Conservation (phyloP, 2,888 invertebrate species). For the Mythimna loreyi region DNA sequence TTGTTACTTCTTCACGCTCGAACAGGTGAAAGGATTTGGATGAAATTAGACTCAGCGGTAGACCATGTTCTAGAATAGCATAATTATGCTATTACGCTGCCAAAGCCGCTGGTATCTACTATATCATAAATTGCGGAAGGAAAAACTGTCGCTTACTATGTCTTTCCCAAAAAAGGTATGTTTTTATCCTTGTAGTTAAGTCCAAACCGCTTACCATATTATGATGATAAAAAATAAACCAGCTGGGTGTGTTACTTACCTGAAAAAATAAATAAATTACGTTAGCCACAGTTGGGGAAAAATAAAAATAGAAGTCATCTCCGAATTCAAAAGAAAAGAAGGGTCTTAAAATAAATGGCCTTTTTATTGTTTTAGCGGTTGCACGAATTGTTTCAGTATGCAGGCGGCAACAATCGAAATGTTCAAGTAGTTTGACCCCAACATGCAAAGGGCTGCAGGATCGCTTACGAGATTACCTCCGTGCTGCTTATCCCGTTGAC, state of each 20-base stretch:
- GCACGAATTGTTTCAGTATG: slow-evolving; percentile 75
- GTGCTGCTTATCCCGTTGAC: slow-evolving; percentile 61
- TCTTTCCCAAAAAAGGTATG: background rate
- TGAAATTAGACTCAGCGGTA: no score
- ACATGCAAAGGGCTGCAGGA: slow-evolving; percentile 74
- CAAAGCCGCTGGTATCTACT: no score
- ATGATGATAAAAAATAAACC: slow-evolving; percentile 27
- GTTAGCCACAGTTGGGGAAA: slow-evolving; percentile 44
- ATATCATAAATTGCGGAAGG: no score
- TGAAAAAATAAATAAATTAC: slow-evolving; percentile 74
- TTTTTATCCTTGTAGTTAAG: slow-evolving; percentile 6
- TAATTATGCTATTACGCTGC: no score
- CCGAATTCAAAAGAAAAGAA: slow-evolving; percentile 43
- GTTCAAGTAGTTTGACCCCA: slow-evolving; percentile 81
- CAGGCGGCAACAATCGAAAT: slow-evolving; percentile 80
- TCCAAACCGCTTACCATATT: slow-evolving; percentile 23
- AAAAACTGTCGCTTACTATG: no score
- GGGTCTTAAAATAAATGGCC: slow-evolving; percentile 45
- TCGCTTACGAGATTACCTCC: slow-evolving; percentile 66
- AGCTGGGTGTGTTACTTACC: slow-evolving; percentile 77
- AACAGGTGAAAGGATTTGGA: no score
- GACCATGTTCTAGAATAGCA: no score
- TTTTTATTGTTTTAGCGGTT: slow-evolving; percentile 81
- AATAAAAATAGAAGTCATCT: slow-evolving; percentile 51
- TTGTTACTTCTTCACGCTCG: no score